Percentiles rank a stretch among this genome's conserved stretches.
Conservation (phyloP, 2,888 invertebrate species). For the Nectonema munidae region DNA sequence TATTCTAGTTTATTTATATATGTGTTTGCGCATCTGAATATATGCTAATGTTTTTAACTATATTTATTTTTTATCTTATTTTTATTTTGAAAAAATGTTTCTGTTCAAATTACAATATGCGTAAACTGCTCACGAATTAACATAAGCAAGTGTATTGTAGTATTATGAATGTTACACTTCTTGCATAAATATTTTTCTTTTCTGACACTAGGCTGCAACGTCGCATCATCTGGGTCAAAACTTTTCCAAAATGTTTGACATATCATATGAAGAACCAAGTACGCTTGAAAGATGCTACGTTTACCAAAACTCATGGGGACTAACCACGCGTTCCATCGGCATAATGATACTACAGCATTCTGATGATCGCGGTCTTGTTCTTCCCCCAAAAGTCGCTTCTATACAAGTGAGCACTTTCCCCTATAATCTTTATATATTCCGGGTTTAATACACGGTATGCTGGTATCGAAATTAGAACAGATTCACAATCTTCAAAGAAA, state of each 20-base stretch:
- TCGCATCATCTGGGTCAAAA: conserved; percentile 95
- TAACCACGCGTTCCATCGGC: conserved; percentile 81
- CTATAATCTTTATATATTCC: neutral
- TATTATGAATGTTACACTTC: neutral
- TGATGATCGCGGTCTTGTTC: conserved; percentile 70
- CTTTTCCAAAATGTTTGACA: conserved; percentile 97
- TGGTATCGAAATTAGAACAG: too few relatives aligned
- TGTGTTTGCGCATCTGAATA: too few relatives aligned
- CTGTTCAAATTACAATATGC: too few relatives aligned
- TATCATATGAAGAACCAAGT: conserved; percentile 53
- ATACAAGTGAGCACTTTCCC: conserved; percentile 31
- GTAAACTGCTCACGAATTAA: too few relatives aligned
- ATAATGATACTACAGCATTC: conserved; percentile 45
- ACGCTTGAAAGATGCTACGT: conserved; percentile 32
- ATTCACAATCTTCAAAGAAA: too few relatives aligned
- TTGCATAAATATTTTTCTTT: too few relatives aligned
- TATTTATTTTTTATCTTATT: too few relatives aligned
- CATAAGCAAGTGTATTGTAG: neutral
- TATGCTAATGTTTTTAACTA: too few relatives aligned
- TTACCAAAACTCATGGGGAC: conserved; percentile 89
- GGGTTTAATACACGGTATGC: too few relatives aligned
- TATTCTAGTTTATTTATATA: too few relatives aligned
- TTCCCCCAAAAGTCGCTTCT: conserved; percentile 63
- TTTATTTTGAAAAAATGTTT: too few relatives aligned
- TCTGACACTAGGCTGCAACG: conserved; percentile 69